Base-by-base conservation (phyloP, 2,113 vertebrate genomes). In the Amia ocellicauda region DNA sequence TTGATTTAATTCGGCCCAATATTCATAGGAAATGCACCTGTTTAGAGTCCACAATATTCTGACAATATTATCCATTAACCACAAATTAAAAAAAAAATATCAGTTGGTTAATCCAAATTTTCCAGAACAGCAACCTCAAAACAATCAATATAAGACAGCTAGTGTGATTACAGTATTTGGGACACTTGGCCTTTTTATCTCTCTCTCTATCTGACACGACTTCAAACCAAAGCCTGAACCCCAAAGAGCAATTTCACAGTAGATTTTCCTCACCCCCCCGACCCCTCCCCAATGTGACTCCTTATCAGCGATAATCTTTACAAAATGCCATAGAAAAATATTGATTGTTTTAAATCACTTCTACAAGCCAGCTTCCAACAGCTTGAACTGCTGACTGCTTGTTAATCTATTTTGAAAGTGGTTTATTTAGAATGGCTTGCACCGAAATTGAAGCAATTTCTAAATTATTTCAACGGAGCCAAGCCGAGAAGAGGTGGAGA, bases 331-430 rank as follows among this genome's bases (percentile, higher is more conserved):
- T 55, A 40, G 23, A 22, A 43, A 53, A 41, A 17, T 63, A 63
- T 63, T 24, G 61, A 63, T 63, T 51, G 49, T 24, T 41, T 43
- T 19, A 63, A 63, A 63, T 63, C 49, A 9, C 22, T 53, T 53
- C 61, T 40, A 8, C 61, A 41, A 63, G 50, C 29, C 22, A n/a
- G 19, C 29, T 17, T 14, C 61, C 52, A 36, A 42, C 42, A n/a
- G 22, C 31, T 23, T 10, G 19, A 41, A 19, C 50, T n/a, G 2
- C 10, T 36, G 52, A 64, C 56, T 50, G 56, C 23, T 29, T 57
- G 55, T 45, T 59, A 55, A 50, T 47, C 59, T 41, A 62, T 43
- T 22, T 28, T 22, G 17, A 16, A 41, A 14, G n/a, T 23, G 11
- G 31, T 5, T 36, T 36, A 36, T 7, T 36, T 10, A 36, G 31